These are phyloP conservation scores for Tragelaphus buxtoni DNA, from an alignment of 2,113 vertebrate species.

Conservation along the genomic window DNA sequence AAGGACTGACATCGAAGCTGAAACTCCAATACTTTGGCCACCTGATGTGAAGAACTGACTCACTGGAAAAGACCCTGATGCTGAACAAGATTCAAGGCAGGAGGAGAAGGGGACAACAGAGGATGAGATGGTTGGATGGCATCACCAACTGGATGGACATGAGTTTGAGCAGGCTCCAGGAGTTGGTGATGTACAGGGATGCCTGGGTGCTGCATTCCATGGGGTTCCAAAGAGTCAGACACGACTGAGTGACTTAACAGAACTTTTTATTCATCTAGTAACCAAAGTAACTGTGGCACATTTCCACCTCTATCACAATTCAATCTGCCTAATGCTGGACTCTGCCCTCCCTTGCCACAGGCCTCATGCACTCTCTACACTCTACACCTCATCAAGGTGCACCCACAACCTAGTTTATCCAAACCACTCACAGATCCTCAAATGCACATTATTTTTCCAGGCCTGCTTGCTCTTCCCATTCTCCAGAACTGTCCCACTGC, in stretches of 20 bases:
- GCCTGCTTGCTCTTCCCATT: neutral
- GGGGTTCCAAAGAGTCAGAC: neutral
- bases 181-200: neutral
- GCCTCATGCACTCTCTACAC: neutral
- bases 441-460: neutral
- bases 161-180: neutral
- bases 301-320: neutral
- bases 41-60: neutral
- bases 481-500: neutral
- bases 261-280: neutral
- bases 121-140: neutral
- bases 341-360: neutral
- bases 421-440: neutral
- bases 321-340: neutral
- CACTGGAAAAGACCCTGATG: neutral
- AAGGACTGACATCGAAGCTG: neutral
- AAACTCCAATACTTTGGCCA: neutral
- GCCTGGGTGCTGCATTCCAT: neutral
- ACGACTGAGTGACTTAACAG: neutral
- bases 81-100: neutral
- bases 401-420: neutral
- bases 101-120: neutral
- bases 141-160: neutral
- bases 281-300: neutral
- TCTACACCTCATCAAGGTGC: rapidly evolving